Conservation (phyloP, 1,140 invertebrate genomes). For the Polypedilum vanderplanki region DNA sequence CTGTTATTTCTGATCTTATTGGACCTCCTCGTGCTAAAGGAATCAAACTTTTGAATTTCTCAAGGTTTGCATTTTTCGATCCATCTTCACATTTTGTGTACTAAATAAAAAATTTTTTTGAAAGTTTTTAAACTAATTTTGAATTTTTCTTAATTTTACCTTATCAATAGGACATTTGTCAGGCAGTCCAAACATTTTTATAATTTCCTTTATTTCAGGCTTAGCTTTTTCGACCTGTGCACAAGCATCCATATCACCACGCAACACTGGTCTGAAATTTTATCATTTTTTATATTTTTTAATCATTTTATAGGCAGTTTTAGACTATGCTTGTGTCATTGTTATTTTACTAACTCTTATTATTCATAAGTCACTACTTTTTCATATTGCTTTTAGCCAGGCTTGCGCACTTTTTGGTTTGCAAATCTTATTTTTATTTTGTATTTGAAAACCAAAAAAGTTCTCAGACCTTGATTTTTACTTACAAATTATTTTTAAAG, state of each 20-base stretch:
- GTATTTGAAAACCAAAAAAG: too few species aligned
- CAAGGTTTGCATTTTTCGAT: slow-evolving; percentile 36
- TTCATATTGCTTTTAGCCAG: too few species aligned
- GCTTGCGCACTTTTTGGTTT: too few species aligned
- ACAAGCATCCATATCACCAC: slow-evolving; percentile 40
- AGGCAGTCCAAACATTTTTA: slow-evolving; percentile 40
- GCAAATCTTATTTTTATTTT: too few species aligned
- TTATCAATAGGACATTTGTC: slow-evolving; percentile 38
- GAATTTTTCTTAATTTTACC: slow-evolving; percentile 29
- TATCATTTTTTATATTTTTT: slow-evolving; percentile 32
- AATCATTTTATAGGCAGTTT: too few species aligned
- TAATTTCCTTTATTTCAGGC: slow-evolving; percentile 38
- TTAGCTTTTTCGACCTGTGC: slow-evolving; percentile 36
- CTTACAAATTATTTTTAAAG: slow-evolving; percentile 15
- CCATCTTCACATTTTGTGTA: slow-evolving; percentile 41
- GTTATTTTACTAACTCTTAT: too few species aligned
- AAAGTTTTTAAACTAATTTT: background rate
- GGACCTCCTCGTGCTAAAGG: slow-evolving; percentile 37
- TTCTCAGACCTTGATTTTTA: background rate
- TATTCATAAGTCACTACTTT: too few species aligned
- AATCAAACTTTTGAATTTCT: slow-evolving; percentile 41
- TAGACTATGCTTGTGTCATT: too few species aligned
- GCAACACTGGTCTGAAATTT: slow-evolving; percentile 38
- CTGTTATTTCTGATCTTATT: background rate
- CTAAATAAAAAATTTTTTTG: slow-evolving; percentile 29